Evolutionary conservation across 2,797 vertebrate species (phyloP).

Genomic region (Holocentrus rufus): DNA sequence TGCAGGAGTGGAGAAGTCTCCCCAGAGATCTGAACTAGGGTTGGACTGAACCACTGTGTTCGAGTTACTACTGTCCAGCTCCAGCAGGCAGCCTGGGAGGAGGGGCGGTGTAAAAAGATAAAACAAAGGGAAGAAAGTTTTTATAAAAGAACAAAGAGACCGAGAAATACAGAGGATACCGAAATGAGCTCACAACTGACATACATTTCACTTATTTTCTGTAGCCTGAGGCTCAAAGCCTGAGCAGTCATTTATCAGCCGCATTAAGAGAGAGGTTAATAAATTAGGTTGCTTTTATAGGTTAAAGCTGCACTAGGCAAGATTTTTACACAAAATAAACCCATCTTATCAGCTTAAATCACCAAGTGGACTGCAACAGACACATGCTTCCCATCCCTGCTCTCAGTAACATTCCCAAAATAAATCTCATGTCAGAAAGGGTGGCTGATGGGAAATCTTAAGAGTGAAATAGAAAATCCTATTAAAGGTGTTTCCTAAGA

Average conservation of each 20-base stretch:
- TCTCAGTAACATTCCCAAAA: not conserved
- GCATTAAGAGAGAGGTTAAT: not conserved
- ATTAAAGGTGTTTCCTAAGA: no score
- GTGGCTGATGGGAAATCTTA: no score
- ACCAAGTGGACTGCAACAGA: not conserved
- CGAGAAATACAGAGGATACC: not conserved
- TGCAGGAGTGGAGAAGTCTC: conserved; percentile 90
- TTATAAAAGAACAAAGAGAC: not conserved
- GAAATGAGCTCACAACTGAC: conserved; percentile 6
- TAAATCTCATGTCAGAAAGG: not conserved
- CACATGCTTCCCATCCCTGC: no score
- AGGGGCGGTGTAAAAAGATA: not conserved
- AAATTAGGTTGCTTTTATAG: conserved; percentile 21
- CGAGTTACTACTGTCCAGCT: conserved; percentile 87
- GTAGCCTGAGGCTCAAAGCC: conserved; percentile 26
- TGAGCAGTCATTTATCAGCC: not conserved
- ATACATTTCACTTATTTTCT: conserved; percentile 35
- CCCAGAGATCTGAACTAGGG: conserved; percentile 86
- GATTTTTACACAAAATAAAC: not conserved
- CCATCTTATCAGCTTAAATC: not conserved
- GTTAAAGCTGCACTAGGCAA: not conserved
- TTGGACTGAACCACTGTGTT: conserved; percentile 79
- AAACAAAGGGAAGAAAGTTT: not conserved
- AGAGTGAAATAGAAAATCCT: no score
- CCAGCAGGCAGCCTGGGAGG: conserved; percentile 84